Conservation (phyloP, 2,113 vertebrate species). For the Albula glossodonta region DNA sequence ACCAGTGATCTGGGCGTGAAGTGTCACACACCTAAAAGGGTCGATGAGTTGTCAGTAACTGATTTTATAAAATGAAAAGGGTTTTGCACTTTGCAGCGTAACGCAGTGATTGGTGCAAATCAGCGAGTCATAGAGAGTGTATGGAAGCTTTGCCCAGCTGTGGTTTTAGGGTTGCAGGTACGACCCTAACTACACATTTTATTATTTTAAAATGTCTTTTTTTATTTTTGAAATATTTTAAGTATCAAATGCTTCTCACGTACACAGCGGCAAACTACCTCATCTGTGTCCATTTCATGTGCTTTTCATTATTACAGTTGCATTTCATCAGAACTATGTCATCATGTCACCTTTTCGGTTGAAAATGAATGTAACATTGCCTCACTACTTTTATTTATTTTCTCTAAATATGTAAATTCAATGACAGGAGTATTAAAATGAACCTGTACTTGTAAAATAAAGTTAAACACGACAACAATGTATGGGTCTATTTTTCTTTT, state of each 20-base stretch:
- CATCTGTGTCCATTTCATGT: not conserved
- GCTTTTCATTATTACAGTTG: not conserved
- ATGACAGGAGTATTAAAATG: not conserved
- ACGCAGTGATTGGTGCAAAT: too few species aligned
- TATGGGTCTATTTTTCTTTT: not conserved
- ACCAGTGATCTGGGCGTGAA: too few species aligned
- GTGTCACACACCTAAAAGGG: too few species aligned
- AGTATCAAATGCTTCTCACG: not conserved
- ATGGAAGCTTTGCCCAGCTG: not conserved
- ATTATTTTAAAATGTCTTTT: too few species aligned
- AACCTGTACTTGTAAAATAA: not conserved
- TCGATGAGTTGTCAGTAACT: too few species aligned
- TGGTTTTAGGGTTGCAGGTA: not conserved
- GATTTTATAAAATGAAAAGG: too few species aligned
- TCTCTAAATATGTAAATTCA: not conserved
- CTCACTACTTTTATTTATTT: not conserved
- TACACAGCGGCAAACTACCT: too few species aligned
- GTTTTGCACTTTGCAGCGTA: not conserved
- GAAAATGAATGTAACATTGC: not conserved
- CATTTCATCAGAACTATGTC: not conserved
- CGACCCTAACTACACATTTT: not conserved
- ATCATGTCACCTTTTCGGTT: not conserved
- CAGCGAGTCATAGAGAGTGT: too few species aligned
- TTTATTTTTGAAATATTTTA: not conserved
- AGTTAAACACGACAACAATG: not conserved